A percentile compares a stretch with the other conserved stretches of the same genome.
phyloP scores from a whole-genome alignment of 2,888 invertebrate species.

The Oscheius sp. region DNA sequence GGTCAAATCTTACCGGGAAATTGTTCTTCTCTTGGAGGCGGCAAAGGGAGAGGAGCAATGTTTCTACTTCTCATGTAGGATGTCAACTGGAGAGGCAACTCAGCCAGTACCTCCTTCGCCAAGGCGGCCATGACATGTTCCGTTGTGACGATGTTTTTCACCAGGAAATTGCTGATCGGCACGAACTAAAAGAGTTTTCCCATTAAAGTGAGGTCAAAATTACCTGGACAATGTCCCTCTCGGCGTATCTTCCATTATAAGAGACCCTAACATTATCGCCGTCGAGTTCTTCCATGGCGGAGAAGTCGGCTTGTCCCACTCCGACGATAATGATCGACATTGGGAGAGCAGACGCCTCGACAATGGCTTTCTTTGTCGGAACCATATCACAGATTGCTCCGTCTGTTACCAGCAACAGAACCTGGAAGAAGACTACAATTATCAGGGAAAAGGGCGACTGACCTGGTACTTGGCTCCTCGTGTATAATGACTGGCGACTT shows the following conservation, averaged over 20 bases:
- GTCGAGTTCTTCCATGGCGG: constrained; percentile 79
- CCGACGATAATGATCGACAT: constrained; percentile 80
- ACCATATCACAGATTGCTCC: constrained; percentile 79
- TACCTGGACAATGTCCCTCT: constrained; percentile 79
- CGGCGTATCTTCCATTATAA: constrained; percentile 75
- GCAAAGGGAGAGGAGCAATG: constrained; percentile 39
- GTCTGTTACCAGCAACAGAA: constrained; percentile 79
- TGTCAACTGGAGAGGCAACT: constrained; percentile 58
- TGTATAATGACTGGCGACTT: constrained; percentile 47
- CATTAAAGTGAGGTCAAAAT: too few relatives aligned
- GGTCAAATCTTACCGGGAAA: too few relatives aligned
- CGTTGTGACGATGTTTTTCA: constrained; percentile 51
- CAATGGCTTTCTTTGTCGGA: constrained; percentile 76
- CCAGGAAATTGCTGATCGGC: constrained; percentile 72
- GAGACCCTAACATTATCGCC: constrained; percentile 76
- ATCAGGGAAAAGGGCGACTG: background rate
- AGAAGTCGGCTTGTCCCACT: constrained; percentile 79
- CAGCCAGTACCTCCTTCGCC: constrained; percentile 77
- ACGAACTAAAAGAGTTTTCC: constrained; percentile 68
- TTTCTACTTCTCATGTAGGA: constrained; percentile 53
- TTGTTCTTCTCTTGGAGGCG: constrained; percentile 31
- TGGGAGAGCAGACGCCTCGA: constrained; percentile 77
- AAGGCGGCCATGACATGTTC: constrained; percentile 74
- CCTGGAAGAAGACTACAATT: constrained; percentile 74
- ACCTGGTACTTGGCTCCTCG: constrained; percentile 6